These are phyloP conservation scores for Porites australiensis DNA, from an alignment of 64 coral and sea anemone species.

Conservation along the genomic window DNA sequence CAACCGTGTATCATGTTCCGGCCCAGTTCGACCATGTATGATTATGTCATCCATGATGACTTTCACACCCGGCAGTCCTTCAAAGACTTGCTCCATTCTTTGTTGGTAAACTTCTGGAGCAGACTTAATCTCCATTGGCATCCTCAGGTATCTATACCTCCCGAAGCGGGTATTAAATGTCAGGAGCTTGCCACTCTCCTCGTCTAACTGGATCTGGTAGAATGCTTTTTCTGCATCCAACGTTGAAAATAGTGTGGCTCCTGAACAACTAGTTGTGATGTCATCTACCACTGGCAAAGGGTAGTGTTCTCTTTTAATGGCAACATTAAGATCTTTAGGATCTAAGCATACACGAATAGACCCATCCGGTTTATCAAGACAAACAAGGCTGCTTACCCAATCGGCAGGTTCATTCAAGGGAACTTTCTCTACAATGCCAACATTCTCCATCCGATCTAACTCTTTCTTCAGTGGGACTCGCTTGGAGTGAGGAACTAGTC, in stretches of 20 bases:
- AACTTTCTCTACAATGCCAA: too few species aligned
- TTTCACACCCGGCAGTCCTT: not conserved
- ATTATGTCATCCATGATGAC: too few species aligned
- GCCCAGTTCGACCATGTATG: too few species aligned
- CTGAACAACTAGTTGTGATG: constrained; percentile 36
- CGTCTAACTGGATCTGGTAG: too few species aligned
- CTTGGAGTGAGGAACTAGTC: too few species aligned
- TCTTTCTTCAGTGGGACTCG: too few species aligned
- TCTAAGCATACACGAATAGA: constrained; percentile 60
- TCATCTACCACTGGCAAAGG: constrained; percentile 71
- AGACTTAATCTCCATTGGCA: constrained; percentile 28
- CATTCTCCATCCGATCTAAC: too few species aligned
- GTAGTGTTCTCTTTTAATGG: constrained; percentile 69
- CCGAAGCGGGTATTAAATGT: too few species aligned
- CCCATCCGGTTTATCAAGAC: not conserved
- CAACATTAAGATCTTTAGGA: constrained; percentile 54
- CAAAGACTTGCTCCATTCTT: constrained; percentile 17
- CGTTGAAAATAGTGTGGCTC: constrained; percentile 55
- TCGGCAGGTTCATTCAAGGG: too few species aligned
- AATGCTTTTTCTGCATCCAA: constrained; percentile 52
- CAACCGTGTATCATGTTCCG: not conserved
- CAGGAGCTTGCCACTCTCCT: too few species aligned
- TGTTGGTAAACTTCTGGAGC: constrained; percentile 27
- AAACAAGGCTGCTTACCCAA: too few species aligned
- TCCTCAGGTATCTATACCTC: not conserved